Evolutionary conservation across 2,888 invertebrate genomes (phyloP), one percentile per base, ranked within the genome.

Genomic region (Cheilosia grossa): DNA sequence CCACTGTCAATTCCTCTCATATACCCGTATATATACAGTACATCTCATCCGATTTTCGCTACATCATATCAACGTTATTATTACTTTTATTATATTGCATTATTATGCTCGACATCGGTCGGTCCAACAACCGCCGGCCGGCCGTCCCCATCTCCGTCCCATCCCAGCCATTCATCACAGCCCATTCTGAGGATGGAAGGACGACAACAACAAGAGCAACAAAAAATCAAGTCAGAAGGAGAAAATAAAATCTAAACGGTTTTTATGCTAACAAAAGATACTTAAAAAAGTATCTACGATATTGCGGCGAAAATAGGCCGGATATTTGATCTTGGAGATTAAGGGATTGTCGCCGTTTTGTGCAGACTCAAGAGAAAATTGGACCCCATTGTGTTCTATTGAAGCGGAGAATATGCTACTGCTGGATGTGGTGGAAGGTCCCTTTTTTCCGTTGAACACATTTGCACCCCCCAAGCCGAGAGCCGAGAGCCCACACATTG

Each of bases 321-420:
- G 88, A 88, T 88, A 88, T 87, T 88, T 88, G 89, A 88, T 88
- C 87, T 87, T 87, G 86, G 86, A 88, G 88, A 89, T 88, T 87
- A 88, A 88, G 86, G 88, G 88, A 88, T 88, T 87, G 88, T 88
- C 87, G 88, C 87, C 88, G 88, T 88, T 88, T 88, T 88, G 87
- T 87, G 87, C 87, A 87, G 87, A 88, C 87, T 87, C 87, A 86
- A 88, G 87, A 88, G 88, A 88, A 88, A 88, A 88, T 88, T 88
- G 88, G 88, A 86, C 87, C 82, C 87, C 86, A 88, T 88, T 88
- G 88, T 88, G 87, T 73, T 82, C 83, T 64, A 87, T 87, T 88
- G 87, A 88, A 88, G 86, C 87, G 87, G 85, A 88, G 82, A 82
- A 85, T 85, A 77, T 85, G 81, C 75, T 85, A 24, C 61, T 80